Percentiles rank a stretch among this genome's conserved stretches.
phyloP scores from a whole-genome alignment of 2,113 vertebrate genomes.

The Melanotaenia duboulayi region DNA sequence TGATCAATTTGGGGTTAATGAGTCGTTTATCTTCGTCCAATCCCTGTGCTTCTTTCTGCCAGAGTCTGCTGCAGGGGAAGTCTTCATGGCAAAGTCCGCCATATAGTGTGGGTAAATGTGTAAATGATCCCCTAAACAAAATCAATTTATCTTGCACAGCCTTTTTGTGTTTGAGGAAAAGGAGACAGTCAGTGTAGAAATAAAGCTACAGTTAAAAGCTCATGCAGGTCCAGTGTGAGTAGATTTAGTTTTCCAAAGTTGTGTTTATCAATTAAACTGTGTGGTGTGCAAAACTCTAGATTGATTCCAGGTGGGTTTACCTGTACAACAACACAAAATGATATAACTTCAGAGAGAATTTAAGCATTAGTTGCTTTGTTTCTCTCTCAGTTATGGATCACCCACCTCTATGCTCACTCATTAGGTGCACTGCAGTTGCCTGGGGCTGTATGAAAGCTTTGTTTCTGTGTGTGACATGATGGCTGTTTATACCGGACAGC shows the following conservation, averaged over 20 bases:
- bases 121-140: slow-evolving; percentile 77
- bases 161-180: slow-evolving; percentile 30
- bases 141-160: slow-evolving; percentile 56
- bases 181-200: slow-evolving; percentile 20
- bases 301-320: not conserved
- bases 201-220: slow-evolving; percentile 1
- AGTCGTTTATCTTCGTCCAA: slow-evolving; percentile 78
- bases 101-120: slow-evolving; percentile 54
- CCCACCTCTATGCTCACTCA: slow-evolving; percentile 58
- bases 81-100: slow-evolving; percentile 38
- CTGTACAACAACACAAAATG: slow-evolving; percentile 8
- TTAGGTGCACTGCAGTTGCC: slow-evolving; percentile 24
- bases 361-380: slow-evolving; percentile 25
- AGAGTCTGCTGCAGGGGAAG: slow-evolving; percentile 23
- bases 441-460: slow-evolving; percentile 26
- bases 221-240: not conserved
- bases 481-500: slow-evolving; percentile 47
- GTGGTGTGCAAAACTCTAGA: slow-evolving; percentile 26
- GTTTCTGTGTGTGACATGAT: slow-evolving; percentile 46
- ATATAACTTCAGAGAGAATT: slow-evolving; percentile 18
- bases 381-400: slow-evolving; percentile 26
- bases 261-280: slow-evolving; percentile 29
- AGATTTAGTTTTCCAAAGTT: slow-evolving; percentile 16
- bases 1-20: slow-evolving; percentile 83
- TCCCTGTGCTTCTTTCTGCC: slow-evolving; percentile 57